A percentile compares a stretch with the other conserved stretches of the same genome.
These are phyloP conservation scores for Cephus runcator DNA, from an alignment of 2,888 invertebrate species.

Conservation along the genomic window DNA sequence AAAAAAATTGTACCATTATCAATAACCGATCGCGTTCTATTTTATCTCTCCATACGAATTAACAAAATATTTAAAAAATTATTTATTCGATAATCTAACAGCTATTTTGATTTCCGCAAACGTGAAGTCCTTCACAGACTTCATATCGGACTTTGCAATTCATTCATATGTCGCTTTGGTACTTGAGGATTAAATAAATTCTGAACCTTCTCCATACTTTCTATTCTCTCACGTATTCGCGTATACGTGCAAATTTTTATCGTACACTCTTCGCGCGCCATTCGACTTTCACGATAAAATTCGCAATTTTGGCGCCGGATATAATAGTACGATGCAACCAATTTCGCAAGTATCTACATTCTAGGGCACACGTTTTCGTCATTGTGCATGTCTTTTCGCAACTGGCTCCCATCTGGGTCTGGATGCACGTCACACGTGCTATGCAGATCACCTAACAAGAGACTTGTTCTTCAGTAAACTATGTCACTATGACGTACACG, in stretches of 20 bases:
- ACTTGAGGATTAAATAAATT: not conserved
- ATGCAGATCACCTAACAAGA: not conserved
- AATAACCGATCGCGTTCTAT: no score
- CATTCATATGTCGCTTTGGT: not conserved
- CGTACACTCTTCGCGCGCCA: not conserved
- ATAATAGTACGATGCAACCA: conserved; percentile 1
- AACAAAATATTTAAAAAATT: not conserved
- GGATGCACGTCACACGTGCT: conserved; percentile 20
- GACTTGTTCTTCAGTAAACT: not conserved
- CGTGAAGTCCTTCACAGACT: not conserved
- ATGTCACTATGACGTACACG: not conserved
- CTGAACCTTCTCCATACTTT: not conserved
- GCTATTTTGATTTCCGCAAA: not conserved
- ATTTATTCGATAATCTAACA: not conserved
- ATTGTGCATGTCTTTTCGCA: conserved; percentile 32
- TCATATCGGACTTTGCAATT: not conserved
- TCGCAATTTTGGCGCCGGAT: not conserved
- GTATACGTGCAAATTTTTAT: not conserved
- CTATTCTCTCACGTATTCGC: not conserved
- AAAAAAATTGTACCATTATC: no score
- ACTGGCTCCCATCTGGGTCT: conserved; percentile 27
- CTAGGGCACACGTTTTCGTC: conserved; percentile 43
- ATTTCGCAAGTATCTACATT: conserved; percentile 37
- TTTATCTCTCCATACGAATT: no score
- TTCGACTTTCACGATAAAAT: not conserved